phyloP scores from a whole-genome alignment of 1,140 invertebrate genomes.

The Helicoverpa armigera region DNA sequence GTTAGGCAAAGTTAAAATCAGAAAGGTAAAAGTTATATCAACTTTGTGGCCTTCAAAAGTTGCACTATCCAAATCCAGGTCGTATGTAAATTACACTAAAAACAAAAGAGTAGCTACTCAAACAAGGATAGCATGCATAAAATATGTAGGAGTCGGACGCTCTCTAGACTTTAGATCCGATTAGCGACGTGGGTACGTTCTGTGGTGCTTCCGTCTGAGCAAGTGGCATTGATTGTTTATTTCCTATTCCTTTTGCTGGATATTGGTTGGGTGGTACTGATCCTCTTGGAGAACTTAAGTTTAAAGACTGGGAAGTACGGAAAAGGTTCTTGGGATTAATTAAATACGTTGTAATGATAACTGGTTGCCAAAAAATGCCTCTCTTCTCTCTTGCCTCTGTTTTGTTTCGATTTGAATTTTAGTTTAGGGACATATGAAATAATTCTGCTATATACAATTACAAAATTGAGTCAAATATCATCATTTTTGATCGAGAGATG shows the following conservation, averaged over 20 bases:
- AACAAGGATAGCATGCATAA: constrained; percentile 7
- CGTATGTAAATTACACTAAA: constrained; percentile 23
- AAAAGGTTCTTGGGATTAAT: no score
- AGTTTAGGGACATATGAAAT: no score
- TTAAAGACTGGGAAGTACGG: neutral
- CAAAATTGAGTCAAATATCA: no score
- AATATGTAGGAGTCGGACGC: constrained; percentile 8
- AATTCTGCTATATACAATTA: no score
- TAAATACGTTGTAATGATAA: no score
- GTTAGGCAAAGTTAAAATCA: no score
- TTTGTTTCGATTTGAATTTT: no score
- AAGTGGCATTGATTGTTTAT: constrained; percentile 21
- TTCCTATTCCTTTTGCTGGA: neutral
- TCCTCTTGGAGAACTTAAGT: neutral
- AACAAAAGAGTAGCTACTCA: constrained; percentile 18
- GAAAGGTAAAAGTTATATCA: no score
- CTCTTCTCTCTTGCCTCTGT: no score
- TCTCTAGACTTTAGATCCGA: constrained; percentile 25
- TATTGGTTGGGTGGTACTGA: neutral
- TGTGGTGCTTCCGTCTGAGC: neutral
- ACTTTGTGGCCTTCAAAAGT: neutral
- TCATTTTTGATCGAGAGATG: no score
- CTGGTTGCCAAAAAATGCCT: no score
- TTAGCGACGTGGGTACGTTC: constrained; percentile 28
- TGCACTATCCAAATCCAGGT: neutral